Base-by-base conservation (phyloP, 2,797 vertebrate species). In the Lithobates sylvaticus region DNA sequence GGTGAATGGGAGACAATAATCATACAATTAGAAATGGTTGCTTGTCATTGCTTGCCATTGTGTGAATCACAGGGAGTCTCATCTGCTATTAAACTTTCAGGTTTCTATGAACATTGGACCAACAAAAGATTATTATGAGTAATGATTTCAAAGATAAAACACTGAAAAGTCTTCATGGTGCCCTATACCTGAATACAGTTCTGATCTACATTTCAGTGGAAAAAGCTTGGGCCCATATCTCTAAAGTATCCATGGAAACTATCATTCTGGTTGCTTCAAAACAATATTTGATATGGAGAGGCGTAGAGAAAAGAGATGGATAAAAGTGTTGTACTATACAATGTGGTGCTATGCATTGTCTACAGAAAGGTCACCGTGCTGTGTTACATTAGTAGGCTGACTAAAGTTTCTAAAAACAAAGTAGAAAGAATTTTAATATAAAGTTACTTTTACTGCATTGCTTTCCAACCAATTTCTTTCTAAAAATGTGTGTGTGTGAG, bases 201-300 rank as follows among this genome's bases (percentile, higher is more conserved):
- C 26, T 12, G 29, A 73, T 75, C 58, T 65, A 32, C 61, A 83
- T 44, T 83, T 64, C 64, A 61, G 13, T 61, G 32, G 44, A 83
- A 73, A 61, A 34, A 18, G 16, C 78, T 65, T 16, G 34, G 73
- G 69, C 39, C 67, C 70, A 50, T 78, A 64, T 34, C 32, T 81
- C 32, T 67, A 67, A 67, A 39, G 47, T 87, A 71, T 83, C 80
- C 85, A 87, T 87, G 75, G 85, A 86, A 86, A 86, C 85, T 64
- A 64, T 58, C 36, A 18, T 64, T 36, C 27, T 27, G n/a, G 67
- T 32, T 47, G 32, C 50, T 67, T 64, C 39, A 67, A 39, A 78
- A 76, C 26, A 70, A 58, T 82, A 76, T 72, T 80, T 76, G 27
- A 73, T 44, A 78, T 36, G n/a, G 50, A 29, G 9, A 78, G 54